Conservation (phyloP, 2,888 invertebrate species). For the Cheilosia soror region DNA sequence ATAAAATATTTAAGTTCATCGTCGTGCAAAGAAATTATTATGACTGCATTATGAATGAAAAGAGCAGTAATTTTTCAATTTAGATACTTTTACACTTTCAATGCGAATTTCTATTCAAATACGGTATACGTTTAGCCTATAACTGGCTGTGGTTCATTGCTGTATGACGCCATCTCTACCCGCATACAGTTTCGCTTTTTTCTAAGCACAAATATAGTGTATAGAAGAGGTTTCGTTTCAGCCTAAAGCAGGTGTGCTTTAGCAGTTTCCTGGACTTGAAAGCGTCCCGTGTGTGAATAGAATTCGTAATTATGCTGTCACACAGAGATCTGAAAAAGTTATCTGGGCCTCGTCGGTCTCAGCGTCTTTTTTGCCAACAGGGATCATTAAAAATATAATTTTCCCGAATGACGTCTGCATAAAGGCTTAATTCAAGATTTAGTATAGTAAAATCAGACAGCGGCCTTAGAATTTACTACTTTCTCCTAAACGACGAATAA, state of each 20-base stretch:
- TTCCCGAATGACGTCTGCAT: neutral
- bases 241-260: slow-evolving; percentile 48
- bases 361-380: slow-evolving; percentile 27
- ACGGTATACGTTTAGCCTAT: too few species aligned
- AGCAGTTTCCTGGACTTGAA: slow-evolving; percentile 54
- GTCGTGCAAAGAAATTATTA: slow-evolving; percentile 5
- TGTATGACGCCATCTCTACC: slow-evolving; percentile 10
- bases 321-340: slow-evolving; percentile 35
- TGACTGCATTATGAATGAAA: slow-evolving; percentile 30
- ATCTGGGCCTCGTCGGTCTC: slow-evolving; percentile 34
- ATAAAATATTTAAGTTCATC: too few species aligned
- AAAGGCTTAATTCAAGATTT: too few species aligned
- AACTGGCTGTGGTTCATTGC: slow-evolving; percentile 11
- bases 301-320: slow-evolving; percentile 54
- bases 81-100: slow-evolving; percentile 30
- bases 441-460: too few species aligned
- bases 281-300: slow-evolving; percentile 51
- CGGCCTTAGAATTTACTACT: too few species aligned
- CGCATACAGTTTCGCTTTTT: slow-evolving; percentile 32
- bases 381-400: slow-evolving; percentile 33
- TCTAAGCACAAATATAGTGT: neutral
- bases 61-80: slow-evolving; percentile 41
- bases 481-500: too few species aligned
- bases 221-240: slow-evolving; percentile 1
- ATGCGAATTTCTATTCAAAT: slow-evolving; percentile 30